These are phyloP conservation scores for Mobula hypostoma DNA, from an alignment of 2,113 vertebrate genomes.

Conservation along the genomic window DNA sequence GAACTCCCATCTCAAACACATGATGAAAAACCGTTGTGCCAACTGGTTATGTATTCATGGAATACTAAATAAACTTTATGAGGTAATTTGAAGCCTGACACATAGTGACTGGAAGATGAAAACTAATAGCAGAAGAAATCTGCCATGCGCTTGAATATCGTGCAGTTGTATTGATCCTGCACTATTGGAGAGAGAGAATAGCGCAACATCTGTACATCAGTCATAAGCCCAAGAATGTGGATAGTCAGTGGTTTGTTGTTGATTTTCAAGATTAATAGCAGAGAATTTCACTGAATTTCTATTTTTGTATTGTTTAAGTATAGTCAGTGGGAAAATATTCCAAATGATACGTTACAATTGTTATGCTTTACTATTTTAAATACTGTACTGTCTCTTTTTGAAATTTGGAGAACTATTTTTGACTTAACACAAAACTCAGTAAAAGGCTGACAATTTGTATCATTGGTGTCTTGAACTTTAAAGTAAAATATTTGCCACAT, in stretches of 20 bases:
- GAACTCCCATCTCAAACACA: conserved; percentile 41
- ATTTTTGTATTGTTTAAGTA: background rate
- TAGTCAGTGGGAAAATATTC: background rate
- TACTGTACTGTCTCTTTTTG: background rate
- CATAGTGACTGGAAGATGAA: conserved; percentile 61
- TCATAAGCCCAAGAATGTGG: conserved; percentile 38
- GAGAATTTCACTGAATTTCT: conserved; percentile 26
- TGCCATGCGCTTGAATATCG: conserved; percentile 50
- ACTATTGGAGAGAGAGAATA: conserved; percentile 39
- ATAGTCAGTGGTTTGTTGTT: conserved; percentile 20
- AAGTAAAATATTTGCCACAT: background rate
- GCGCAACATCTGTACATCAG: conserved; percentile 32
- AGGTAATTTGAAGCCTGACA: conserved; percentile 76
- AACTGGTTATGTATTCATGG: conserved; percentile 77
- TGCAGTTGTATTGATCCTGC: conserved; percentile 61
- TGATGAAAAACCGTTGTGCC: conserved; percentile 68
- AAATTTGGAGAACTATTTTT: background rate
- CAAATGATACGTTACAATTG: conserved; percentile 2
- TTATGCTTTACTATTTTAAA: background rate
- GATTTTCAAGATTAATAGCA: conserved; percentile 28
- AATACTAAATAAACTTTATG: conserved; percentile 82
- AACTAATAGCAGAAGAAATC: conserved; percentile 65
- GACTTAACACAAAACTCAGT: background rate
- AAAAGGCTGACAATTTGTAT: background rate
- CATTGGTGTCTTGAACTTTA: background rate